These are phyloP conservation scores for Pygoscelis adeliae DNA, from an alignment of 2,113 vertebrate species.

Conservation along the genomic window DNA sequence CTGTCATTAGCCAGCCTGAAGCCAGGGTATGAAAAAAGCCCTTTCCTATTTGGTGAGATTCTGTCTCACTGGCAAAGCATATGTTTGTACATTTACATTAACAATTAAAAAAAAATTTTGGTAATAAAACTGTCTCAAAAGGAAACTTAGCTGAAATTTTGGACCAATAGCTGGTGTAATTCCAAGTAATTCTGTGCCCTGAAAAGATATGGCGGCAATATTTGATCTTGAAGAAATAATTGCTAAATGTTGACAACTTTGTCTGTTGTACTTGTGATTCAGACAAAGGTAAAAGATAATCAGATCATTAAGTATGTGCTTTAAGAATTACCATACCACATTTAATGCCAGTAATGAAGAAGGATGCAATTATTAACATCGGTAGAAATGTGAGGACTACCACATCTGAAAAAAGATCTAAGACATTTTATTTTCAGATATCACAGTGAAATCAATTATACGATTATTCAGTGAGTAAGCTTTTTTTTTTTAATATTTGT, in stretches of 20 bases:
- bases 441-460: not conserved
- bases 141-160: not conserved
- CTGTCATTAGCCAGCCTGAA: not conserved
- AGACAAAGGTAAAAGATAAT: not conserved
- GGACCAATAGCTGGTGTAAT: not conserved
- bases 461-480: not conserved
- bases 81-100: not conserved
- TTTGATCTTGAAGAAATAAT: not conserved
- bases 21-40: not conserved
- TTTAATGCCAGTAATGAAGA: not conserved
- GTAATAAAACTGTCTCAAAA: not conserved
- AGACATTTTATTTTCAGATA: not conserved
- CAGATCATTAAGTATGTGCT: not conserved
- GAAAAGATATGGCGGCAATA: not conserved
- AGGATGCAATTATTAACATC: not conserved
- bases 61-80: not conserved
- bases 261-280: not conserved
- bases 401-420: not conserved
- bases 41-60: not conserved
- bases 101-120: not conserved
- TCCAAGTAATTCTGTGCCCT: not conserved
- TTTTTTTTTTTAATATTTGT: not conserved
- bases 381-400: not conserved
- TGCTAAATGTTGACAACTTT: not conserved
- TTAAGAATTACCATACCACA: not conserved